Percentiles rank a stretch among this genome's conserved stretches.
Evolutionary conservation across 2,113 vertebrate species (phyloP).

Genomic region (Atherinomorus stipes): DNA sequence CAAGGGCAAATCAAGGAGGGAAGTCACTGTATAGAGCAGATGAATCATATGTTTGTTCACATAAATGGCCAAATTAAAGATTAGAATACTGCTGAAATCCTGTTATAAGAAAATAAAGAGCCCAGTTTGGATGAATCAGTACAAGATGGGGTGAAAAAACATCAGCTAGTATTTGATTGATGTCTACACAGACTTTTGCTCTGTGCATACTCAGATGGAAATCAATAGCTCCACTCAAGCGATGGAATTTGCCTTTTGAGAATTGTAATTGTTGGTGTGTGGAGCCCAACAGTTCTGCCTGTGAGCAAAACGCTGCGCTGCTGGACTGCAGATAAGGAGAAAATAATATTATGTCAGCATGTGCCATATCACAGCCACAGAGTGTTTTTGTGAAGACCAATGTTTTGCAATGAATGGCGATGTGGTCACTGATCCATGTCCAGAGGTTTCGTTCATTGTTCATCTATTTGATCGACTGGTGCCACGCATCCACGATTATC

Average conservation of each 20-base stretch:
- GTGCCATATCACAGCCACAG: slow-evolving; percentile 44
- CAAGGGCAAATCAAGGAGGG: slow-evolving; percentile 3
- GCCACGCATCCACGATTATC: slow-evolving; percentile 51
- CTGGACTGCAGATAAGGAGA: slow-evolving; percentile 61
- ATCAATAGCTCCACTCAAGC: slow-evolving; percentile 67
- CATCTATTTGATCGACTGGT: slow-evolving; percentile 47
- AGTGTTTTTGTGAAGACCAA: slow-evolving; percentile 35
- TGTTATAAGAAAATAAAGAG: slow-evolving; percentile 41
- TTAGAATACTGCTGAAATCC: slow-evolving; percentile 34
- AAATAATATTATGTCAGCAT: slow-evolving; percentile 34
- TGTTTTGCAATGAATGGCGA: slow-evolving; percentile 45
- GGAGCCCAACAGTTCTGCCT: slow-evolving; percentile 35
- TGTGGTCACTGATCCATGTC: slow-evolving; percentile 61
- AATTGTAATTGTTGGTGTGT: slow-evolving; percentile 62
- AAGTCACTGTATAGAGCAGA: slow-evolving; percentile 19
- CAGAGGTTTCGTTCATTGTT: slow-evolving; percentile 49
- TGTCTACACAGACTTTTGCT: slow-evolving; percentile 55
- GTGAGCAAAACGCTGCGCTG: slow-evolving; percentile 39
- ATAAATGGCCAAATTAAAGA: slow-evolving; percentile 31
- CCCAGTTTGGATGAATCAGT: slow-evolving; percentile 20
- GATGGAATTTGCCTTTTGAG: slow-evolving; percentile 69
- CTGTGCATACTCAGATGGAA: slow-evolving; percentile 63
- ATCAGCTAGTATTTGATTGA: slow-evolving; percentile 60
- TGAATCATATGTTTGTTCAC: slow-evolving; percentile 38
- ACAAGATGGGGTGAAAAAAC: slow-evolving; percentile 45